A percentile compares a stretch with the other conserved stretches of the same genome.
Conservation (phyloP, 2,797 vertebrate species). For the Dendrocincla fuliginosa region DNA sequence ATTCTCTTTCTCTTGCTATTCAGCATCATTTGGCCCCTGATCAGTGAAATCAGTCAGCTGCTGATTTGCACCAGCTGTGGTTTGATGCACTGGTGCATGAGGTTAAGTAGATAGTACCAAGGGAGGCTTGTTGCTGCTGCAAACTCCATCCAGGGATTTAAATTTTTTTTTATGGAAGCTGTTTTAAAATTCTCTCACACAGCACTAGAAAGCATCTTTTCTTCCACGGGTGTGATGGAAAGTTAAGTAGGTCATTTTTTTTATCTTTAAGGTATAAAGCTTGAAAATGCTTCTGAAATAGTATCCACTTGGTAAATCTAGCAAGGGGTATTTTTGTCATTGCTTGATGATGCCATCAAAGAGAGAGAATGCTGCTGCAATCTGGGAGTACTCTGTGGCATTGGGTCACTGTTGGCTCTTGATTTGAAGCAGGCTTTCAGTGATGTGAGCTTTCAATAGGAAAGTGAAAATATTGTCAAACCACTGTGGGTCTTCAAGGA, state of each 20-base stretch:
- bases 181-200: background rate
- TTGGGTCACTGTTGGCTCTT: background rate
- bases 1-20: background rate
- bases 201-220: background rate
- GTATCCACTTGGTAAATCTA: background rate
- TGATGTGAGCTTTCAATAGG: background rate
- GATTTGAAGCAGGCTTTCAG: background rate
- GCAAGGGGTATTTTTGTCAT: background rate
- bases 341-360: background rate
- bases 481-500: background rate
- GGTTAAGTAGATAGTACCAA: background rate
- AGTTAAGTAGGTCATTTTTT: conserved; percentile 6
- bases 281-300: background rate
- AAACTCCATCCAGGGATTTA: background rate
- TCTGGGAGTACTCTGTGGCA: background rate
- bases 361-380: background rate
- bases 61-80: background rate
- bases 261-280: background rate
- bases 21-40: background rate
- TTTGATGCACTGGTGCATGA: background rate
- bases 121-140: background rate
- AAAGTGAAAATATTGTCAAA: background rate
- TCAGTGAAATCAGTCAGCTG: background rate
- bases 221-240: background rate
- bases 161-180: background rate